Conservation (phyloP, 2,888 invertebrate species). For the Drosophila yooni region DNA sequence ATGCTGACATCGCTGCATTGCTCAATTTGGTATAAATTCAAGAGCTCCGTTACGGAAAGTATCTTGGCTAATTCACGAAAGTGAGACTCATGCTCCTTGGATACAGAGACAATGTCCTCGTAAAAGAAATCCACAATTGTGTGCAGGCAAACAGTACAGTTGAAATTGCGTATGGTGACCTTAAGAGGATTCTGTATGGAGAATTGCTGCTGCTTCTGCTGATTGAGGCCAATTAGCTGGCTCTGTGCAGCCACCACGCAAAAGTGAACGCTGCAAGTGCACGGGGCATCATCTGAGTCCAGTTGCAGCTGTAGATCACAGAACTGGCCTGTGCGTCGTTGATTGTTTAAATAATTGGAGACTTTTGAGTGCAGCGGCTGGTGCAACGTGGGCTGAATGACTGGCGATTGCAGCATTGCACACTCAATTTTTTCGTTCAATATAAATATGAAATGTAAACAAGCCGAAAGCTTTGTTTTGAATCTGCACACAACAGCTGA, state of each 20-base stretch:
- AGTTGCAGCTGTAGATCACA: conserved; percentile 80
- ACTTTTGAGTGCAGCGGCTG: conserved; percentile 83
- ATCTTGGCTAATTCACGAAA: conserved; percentile 82
- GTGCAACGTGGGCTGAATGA: conserved; percentile 71
- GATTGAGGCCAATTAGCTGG: conserved; percentile 75
- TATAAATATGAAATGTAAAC: conserved; percentile 20
- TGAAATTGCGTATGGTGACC: conserved; percentile 82
- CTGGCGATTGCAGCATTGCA: conserved; percentile 42
- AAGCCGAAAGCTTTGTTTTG: conserved; percentile 16
- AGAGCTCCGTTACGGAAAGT: conserved; percentile 78
- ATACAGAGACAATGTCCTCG: conserved; percentile 81
- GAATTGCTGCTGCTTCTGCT: conserved; percentile 82
- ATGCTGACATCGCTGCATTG: conserved; percentile 28
- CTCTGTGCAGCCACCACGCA: conserved; percentile 84
- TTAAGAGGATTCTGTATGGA: conserved; percentile 84
- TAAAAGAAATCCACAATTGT: conserved; percentile 84
- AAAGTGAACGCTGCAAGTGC: conserved; percentile 77
- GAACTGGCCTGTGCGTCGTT: conserved; percentile 81
- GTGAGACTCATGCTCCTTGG: conserved; percentile 82
- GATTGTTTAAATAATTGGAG: conserved; percentile 83
- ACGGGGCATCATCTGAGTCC: conserved; percentile 64
- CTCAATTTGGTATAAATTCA: conserved; percentile 78
- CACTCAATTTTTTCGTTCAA: neutral
- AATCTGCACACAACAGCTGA: conserved; percentile 35
- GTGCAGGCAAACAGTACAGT: conserved; percentile 79